Evolutionary conservation across 1,140 invertebrate species (phyloP), one percentile per base, ranked within the genome.

Genomic region (Psilanteris sp.): DNA sequence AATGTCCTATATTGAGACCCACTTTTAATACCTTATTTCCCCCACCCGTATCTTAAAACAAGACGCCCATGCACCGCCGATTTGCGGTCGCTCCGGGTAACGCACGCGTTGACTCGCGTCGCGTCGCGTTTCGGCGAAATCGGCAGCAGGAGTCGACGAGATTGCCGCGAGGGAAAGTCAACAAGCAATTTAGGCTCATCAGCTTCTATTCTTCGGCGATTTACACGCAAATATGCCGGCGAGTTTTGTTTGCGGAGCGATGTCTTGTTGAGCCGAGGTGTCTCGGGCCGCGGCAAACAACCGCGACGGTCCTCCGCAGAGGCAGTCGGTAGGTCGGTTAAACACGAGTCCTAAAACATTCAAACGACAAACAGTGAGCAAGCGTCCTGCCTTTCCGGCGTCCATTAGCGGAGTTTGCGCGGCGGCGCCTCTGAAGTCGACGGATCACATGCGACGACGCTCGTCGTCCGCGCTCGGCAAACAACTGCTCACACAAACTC

Each of bases 341-440:
- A 85, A 84, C 82, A 81, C 80, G 80, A 80, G 79, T 80, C 84
- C 85, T 86, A 84, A 87, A 89, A 87, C 86, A 86, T 87, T 85
- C 81, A 83, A 85, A 85, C 77, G 85, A 84, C 84, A 87, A 88
- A 88, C 85, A 88, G 79, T 78, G 81, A 81, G 81, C 73, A 84
- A 72, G 73, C 68, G 73, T 61, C 76, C 66, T 59, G 71, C 41
- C 57, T 50, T 74, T 31, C 57, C 52, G 50, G 66, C 67, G 81
- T 86, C 84, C 86, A 87, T 88, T 87, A 89, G 86, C 81, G 68
- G 79, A 87, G 87, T 89, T 89, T 89, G 86, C 86, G 87, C 78
- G 87, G 85, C 86, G 87, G 87, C 81, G 72, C 75, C 81, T 88
- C 79, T 87, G 86, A 88, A 82, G 82, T 88, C 78, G 61, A 43